Base-by-base conservation (phyloP, 2,797 vertebrate genomes). In the Pipistrellus pygmaeus region DNA sequence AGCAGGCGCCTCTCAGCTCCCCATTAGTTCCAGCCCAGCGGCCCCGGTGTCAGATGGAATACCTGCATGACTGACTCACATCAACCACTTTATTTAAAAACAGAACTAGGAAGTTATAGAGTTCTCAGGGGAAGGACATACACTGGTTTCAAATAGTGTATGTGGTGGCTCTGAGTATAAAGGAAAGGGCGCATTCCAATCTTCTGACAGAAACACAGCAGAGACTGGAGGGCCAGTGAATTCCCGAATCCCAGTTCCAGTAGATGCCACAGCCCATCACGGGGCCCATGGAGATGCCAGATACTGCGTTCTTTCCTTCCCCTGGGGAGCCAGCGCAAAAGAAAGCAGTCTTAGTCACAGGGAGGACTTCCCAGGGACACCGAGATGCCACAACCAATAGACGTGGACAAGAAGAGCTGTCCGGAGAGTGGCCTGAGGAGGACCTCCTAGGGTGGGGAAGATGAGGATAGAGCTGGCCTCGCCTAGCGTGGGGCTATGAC, bases 291-390 rank as follows among this genome's bases (percentile, higher is more conserved):
- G 64, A 46, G 35, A 27, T 30, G 23, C 38, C 14, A 0, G 2
- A 8, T 8, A 20, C 0, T 6, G 27, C 0, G 0, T 30, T 73
- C 11, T 27, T 23, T 53, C 32, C 66, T 18, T 23, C 13, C 48
- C 17, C 38, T 30, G 10, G 69, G 80, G 30, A 35, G 30, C n/a
- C 32, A 7, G 80, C 18, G 4, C 5, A 68, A 53, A 27, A 46
- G n/a, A 62, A 85, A 44, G 23, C 17, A 12, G 69, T 21, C 38
- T 72, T 3, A 35, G 27, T 5, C 46, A 30, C 8, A 44, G 72
- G 46, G 66, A 46, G 18, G 30, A 51, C 41, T 41, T 44, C 38
- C 25, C 11, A 3, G 60, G 57, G 27, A 32, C 1, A 55, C 14
- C 1, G 35, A n/a, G 48, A 60, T 7, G 77, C 46, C 77, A 55